These are phyloP conservation scores for Eubasilissa splendida DNA, from an alignment of 2,888 invertebrate genomes.

Conservation along the genomic window DNA sequence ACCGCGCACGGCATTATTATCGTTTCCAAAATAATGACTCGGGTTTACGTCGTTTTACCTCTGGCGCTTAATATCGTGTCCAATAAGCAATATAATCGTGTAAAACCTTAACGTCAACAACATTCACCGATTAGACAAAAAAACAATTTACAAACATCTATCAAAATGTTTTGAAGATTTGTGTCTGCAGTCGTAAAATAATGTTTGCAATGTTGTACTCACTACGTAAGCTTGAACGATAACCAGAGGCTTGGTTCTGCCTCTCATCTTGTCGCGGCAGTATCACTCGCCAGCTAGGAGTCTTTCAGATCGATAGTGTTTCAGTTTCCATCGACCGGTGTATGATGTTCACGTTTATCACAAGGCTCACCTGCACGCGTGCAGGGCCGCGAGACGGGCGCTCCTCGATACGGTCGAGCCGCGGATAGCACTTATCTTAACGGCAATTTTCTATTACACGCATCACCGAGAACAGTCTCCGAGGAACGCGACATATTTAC, in stretches of 20 bases:
- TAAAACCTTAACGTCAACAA: too few relatives aligned
- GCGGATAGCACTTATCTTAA: background rate
- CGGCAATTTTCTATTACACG: constrained; percentile 37
- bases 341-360: background rate
- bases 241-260: constrained; percentile 71
- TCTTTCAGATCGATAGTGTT: background rate
- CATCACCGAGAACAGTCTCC: constrained; percentile 41
- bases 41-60: too few relatives aligned
- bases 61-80: too few relatives aligned
- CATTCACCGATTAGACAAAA: too few relatives aligned
- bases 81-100: too few relatives aligned
- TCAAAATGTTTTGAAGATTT: too few relatives aligned
- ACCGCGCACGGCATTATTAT: too few relatives aligned
- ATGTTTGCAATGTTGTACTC: constrained; percentile 63
- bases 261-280: constrained; percentile 44
- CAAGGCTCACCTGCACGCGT: background rate
- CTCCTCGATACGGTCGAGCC: background rate
- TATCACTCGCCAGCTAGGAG: constrained; percentile 14
- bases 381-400: background rate
- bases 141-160: too few relatives aligned
- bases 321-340: background rate
- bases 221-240: constrained; percentile 76
- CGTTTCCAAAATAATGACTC: too few relatives aligned
- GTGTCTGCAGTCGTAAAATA: background rate
- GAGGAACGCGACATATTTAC: constrained; percentile 22